Evolutionary conservation across 2,113 vertebrate genomes (phyloP).

Genomic region (Albula glossodonta): DNA sequence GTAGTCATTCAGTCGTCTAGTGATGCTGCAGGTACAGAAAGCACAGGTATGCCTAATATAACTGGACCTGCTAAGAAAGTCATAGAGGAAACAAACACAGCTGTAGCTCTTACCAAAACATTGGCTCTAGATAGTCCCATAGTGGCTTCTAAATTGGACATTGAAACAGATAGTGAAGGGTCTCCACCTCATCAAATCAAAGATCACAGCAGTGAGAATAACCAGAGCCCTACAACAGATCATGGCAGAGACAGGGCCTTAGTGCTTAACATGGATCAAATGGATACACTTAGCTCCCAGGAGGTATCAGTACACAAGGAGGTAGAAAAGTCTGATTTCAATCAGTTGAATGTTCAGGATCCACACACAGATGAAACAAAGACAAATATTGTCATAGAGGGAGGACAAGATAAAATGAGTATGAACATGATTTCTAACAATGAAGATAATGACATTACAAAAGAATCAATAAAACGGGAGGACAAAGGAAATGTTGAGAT

Average conservation of each 20-base stretch:
- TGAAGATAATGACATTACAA: slow-evolving; percentile 2
- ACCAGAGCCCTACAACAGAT: slow-evolving; percentile 3
- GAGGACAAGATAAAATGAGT: slow-evolving; percentile 28
- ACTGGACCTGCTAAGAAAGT: not conserved
- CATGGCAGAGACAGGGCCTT: not conserved
- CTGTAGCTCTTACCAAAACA: not conserved
- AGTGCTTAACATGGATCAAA: slow-evolving; percentile 5
- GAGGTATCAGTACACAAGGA: not conserved
- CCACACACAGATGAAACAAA: not conserved
- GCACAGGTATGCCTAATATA: not conserved
- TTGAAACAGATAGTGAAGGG: not conserved
- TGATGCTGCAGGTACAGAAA: not conserved
- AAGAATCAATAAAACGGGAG: slow-evolving; percentile 12
- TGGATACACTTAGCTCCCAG: too few relatives aligned
- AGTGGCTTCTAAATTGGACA: not conserved
- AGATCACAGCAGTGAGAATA: not conserved
- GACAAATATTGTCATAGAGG: not conserved
- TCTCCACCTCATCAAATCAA: not conserved
- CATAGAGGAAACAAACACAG: not conserved
- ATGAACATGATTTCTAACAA: not conserved
- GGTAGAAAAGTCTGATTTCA: not conserved
- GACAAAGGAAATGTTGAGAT: slow-evolving; percentile 23
- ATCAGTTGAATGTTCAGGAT: not conserved
- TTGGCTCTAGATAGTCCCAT: not conserved
- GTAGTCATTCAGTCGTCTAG: not conserved